phyloP scores from a whole-genome alignment of 2,888 invertebrate species.

The Melikaiella ostensackeni region DNA sequence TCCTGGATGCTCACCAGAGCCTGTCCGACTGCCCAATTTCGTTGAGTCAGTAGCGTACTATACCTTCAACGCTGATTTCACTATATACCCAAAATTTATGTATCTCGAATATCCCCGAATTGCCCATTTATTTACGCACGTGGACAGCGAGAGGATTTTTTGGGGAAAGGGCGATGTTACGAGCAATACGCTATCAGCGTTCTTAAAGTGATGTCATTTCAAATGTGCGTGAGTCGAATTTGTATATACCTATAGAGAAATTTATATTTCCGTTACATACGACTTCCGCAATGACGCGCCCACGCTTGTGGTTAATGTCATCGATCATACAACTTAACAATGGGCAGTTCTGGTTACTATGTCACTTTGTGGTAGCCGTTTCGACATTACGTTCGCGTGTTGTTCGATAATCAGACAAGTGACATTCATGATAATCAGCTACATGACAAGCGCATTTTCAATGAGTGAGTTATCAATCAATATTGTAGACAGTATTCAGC shows the following conservation, averaged over 20 bases:
- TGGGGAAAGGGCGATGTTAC: background rate
- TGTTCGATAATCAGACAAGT: background rate
- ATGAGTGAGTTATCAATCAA: background rate
- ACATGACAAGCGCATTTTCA: constrained; percentile 4
- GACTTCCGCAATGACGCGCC: constrained; percentile 48
- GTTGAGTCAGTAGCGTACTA: constrained; percentile 24
- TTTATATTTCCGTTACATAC: constrained; percentile 54
- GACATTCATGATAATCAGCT: constrained; percentile 7
- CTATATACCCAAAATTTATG: constrained; percentile 63
- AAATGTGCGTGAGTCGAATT: constrained; percentile 53
- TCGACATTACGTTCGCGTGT: background rate
- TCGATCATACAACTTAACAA: background rate
- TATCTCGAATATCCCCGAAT: constrained; percentile 57
- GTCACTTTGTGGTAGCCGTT: background rate
- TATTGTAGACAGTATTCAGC: background rate
- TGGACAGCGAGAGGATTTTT: constrained; percentile 49
- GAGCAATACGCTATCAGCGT: constrained; percentile 42
- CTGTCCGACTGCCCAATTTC: constrained; percentile 55
- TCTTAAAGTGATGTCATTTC: constrained; percentile 57
- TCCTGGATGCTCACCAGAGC: constrained; percentile 59
- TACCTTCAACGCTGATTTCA: constrained; percentile 18
- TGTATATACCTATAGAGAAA: constrained; percentile 53
- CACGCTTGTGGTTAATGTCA: background rate
- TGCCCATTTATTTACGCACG: constrained; percentile 63
- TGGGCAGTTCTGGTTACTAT: constrained; percentile 1